Conservation (phyloP, 2,113 vertebrate species). For the Chascanopsetta lugubris region DNA sequence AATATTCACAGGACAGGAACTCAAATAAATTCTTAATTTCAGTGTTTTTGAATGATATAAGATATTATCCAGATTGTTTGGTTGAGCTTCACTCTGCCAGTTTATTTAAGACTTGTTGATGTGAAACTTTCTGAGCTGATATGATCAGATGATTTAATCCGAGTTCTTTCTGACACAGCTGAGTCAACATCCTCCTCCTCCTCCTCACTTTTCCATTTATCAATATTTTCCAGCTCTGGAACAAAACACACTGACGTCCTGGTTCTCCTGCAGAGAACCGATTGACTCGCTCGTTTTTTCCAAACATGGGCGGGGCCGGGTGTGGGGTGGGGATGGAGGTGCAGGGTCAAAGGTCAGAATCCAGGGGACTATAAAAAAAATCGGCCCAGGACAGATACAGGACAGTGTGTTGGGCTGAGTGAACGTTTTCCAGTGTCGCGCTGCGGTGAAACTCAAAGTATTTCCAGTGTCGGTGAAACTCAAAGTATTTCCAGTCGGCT, state of each 20-base stretch:
- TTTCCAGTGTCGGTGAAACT: no score
- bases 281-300: not conserved
- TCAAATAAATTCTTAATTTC: no score
- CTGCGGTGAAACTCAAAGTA: no score
- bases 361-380: not conserved
- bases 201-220: not conserved
- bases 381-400: no score
- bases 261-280: not conserved
- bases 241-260: not conserved
- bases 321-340: no score
- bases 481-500: not conserved
- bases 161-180: no score
- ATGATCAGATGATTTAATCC: not conserved
- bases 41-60: no score
- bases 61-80: no score
- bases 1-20: no score
- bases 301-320: not conserved
- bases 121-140: not conserved
- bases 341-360: not conserved
- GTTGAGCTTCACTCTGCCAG: no score
- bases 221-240: not conserved
- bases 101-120: not conserved
- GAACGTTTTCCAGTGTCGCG: no score
- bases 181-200: not conserved
- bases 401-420: no score